phyloP scores from a whole-genome alignment of 2,113 vertebrate genomes.

The Egretta garzetta region DNA sequence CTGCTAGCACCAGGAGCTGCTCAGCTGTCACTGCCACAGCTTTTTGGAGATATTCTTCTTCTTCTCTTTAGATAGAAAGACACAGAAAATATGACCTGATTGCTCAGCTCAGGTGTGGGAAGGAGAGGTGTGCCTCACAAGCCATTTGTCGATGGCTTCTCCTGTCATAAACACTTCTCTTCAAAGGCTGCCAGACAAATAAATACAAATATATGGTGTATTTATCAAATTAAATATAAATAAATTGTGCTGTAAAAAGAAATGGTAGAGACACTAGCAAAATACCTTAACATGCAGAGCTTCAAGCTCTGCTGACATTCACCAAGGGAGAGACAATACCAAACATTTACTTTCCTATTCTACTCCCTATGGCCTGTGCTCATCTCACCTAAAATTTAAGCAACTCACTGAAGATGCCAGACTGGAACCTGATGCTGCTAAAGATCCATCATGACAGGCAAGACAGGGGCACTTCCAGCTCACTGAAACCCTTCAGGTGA shows the following conservation, averaged over 20 bases:
- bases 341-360: not conserved
- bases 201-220: not conserved
- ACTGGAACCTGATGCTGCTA: not conserved
- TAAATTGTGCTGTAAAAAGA: not conserved
- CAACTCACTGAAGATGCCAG: not conserved
- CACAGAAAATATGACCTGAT: not conserved
- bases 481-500: not conserved
- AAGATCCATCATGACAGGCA: not conserved
- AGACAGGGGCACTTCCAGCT: not conserved
- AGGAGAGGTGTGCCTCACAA: not conserved
- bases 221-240: not conserved
- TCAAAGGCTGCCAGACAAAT: not conserved
- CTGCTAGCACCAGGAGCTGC: not conserved
- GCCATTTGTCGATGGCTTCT: not conserved
- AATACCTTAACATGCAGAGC: not conserved
- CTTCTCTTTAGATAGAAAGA: not conserved
- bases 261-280: not conserved
- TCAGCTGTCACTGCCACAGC: not conserved
- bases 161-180: not conserved
- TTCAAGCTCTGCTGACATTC: not conserved
- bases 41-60: not conserved
- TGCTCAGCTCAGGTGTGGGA: not conserved
- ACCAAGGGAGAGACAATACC: not conserved
- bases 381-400: not conserved
- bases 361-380: not conserved